phyloP scores from a whole-genome alignment of 64 coral and sea anemone species.

The Acropora tenuis region DNA sequence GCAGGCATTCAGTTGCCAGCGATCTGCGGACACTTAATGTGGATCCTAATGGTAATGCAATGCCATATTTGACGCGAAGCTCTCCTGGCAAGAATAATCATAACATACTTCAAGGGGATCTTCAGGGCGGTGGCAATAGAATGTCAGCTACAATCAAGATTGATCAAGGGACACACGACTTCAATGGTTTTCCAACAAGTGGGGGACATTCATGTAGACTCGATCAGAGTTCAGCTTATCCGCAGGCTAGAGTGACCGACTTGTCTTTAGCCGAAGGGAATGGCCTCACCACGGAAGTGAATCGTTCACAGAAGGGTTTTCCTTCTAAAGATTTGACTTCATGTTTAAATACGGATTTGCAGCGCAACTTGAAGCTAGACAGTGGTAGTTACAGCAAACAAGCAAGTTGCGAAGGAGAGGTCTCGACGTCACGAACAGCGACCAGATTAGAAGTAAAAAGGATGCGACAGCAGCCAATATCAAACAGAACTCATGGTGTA shows the following conservation, averaged over 20 bases:
- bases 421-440: background rate
- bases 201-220: too few species aligned
- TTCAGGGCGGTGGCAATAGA: background rate
- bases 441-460: background rate
- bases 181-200: background rate
- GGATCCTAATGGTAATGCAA: background rate
- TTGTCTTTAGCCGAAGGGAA: background rate
- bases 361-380: background rate
- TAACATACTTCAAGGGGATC: background rate
- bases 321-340: background rate
- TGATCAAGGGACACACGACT: background rate
- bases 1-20: background rate
- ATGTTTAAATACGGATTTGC: constrained; percentile 1
- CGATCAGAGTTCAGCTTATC: background rate
- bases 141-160: background rate
- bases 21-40: background rate
- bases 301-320: background rate
- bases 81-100: background rate
- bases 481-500: background rate
- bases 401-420: background rate
- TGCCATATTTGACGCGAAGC: background rate
- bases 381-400: background rate
- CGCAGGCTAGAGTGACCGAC: background rate
- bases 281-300: too few species aligned
- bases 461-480: background rate